A percentile compares a stretch with the other conserved stretches of the same genome.
Evolutionary conservation across 1,140 invertebrate genomes (phyloP).

Genomic region (Papilio helenus): DNA sequence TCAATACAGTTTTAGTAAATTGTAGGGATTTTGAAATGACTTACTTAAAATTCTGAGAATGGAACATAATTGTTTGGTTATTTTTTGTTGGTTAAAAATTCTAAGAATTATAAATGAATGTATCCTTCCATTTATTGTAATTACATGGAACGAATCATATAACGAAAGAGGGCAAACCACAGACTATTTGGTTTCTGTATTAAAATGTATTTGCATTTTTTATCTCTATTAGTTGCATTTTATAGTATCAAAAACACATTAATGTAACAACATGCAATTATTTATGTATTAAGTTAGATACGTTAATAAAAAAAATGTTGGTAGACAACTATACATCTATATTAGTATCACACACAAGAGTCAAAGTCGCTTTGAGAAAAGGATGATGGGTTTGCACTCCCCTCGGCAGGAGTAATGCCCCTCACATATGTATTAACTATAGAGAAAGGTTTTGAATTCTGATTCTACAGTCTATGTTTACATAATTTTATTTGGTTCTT

Average conservation of each 20-base stretch:
- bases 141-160: not conserved
- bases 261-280: not conserved
- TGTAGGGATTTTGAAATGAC: not conserved
- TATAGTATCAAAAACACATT: not conserved
- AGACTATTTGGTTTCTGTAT: not conserved
- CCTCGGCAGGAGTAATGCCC: too few species aligned
- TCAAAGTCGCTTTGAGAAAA: too few species aligned
- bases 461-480: not conserved
- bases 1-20: too few species aligned
- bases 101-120: conserved; percentile 1
- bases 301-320: not conserved
- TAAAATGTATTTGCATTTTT: not conserved
- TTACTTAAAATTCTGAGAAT: not conserved
- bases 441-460: too few species aligned
- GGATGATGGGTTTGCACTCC: too few species aligned
- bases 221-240: not conserved
- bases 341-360: not conserved
- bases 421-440: too few species aligned
- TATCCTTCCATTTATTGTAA: not conserved
- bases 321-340: not conserved
- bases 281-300: conserved; percentile 2
- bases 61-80: not conserved
- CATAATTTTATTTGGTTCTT: not conserved
- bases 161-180: not conserved
- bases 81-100: not conserved